phyloP scores from a whole-genome alignment of 2,888 invertebrate genomes.

The Teinopalpus imperialis region DNA sequence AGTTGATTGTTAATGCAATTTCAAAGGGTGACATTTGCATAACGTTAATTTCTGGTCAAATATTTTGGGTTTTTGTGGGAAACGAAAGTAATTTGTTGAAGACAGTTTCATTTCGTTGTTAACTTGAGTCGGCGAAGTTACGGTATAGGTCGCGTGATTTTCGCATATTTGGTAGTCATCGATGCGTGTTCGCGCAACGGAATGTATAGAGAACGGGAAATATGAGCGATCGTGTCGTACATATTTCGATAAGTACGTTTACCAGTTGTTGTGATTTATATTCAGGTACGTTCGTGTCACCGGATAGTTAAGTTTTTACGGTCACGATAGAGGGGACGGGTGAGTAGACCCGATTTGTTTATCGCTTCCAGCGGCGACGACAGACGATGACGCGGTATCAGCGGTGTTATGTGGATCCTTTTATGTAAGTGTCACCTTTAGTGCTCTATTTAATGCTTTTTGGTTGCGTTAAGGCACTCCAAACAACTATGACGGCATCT shows the following conservation, averaged over 20 bases:
- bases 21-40: conserved; percentile 65
- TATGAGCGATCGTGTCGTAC: conserved; percentile 65
- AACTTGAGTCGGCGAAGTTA: conserved; percentile 39
- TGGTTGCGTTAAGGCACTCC: conserved; percentile 48
- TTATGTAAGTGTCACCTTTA: conserved; percentile 75
- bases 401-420: conserved; percentile 62
- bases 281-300: conserved; percentile 72
- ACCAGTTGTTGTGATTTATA: conserved; percentile 70
- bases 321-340: conserved; percentile 66
- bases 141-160: conserved; percentile 47
- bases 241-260: conserved; percentile 68
- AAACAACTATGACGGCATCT: conserved; percentile 21
- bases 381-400: conserved; percentile 67
- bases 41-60: conserved; percentile 58
- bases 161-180: conserved; percentile 38
- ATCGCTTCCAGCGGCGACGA: conserved; percentile 66
- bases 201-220: no score
- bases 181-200: conserved; percentile 46
- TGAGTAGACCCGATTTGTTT: conserved; percentile 72
- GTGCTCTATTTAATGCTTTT: conserved; percentile 69
- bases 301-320: conserved; percentile 77
- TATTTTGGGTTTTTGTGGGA: conserved; percentile 75
- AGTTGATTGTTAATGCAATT: conserved; percentile 14
- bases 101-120: conserved; percentile 30
- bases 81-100: conserved; percentile 61